Percentiles rank a stretch among this genome's conserved stretches.
Evolutionary conservation across 2,888 invertebrate genomes (phyloP).

Genomic region (Caenorhabditis sp.): DNA sequence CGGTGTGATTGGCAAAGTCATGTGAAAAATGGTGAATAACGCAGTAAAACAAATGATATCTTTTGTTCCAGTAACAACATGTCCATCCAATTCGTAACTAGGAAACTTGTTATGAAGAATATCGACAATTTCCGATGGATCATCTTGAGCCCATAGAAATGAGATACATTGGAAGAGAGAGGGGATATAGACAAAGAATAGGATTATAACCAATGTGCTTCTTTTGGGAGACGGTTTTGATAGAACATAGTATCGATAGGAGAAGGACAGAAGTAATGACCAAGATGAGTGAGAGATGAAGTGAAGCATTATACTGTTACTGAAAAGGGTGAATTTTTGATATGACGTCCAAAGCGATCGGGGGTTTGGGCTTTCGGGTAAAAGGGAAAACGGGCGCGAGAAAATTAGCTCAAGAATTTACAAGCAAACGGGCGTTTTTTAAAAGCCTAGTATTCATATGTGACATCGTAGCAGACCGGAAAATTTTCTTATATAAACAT

Average conservation of each 20-base stretch:
- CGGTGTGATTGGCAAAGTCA: slow-evolving; percentile 47
- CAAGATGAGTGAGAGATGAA: slow-evolving; percentile 5
- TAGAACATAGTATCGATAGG: slow-evolving; percentile 13
- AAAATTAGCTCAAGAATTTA: too few relatives aligned
- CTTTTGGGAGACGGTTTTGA: background rate
- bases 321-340: too few relatives aligned
- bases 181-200: background rate
- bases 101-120: slow-evolving; percentile 16
- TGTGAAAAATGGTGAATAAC: slow-evolving; percentile 40
- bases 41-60: slow-evolving; percentile 28
- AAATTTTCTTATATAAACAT: too few relatives aligned
- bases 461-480: too few relatives aligned
- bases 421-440: too few relatives aligned
- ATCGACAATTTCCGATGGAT: background rate
- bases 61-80: slow-evolving; percentile 27
- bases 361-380: too few relatives aligned
- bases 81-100: slow-evolving; percentile 20
- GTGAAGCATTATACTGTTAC: slow-evolving; percentile 6
- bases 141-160: too few relatives aligned
- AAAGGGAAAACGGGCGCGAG: too few relatives aligned
- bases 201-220: background rate
- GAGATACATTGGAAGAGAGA: background rate
- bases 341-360: too few relatives aligned
- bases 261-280: slow-evolving; percentile 9
- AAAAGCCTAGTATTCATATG: too few relatives aligned